Base-by-base conservation (phyloP, 1,140 invertebrate genomes). In the Subanguina moxae region DNA sequence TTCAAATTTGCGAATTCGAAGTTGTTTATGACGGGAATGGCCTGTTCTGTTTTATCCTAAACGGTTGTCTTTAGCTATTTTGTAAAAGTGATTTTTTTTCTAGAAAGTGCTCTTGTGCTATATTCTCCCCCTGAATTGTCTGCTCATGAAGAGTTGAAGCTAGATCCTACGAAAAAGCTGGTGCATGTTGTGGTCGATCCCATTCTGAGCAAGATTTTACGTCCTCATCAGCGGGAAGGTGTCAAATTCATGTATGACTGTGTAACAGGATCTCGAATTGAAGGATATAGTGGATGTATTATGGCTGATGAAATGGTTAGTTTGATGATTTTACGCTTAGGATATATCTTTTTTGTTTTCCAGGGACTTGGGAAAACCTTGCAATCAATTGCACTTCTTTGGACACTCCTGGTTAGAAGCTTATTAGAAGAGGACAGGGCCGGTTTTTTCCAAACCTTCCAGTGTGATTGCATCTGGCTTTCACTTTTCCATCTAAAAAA, bases 201-300 rank as follows among this genome's bases (percentile, higher is more conserved):
- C 8, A 76, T 91, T 0, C 85, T 98, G 17, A 89, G 89, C 32
- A 90, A 91, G 80, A 89, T 98, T 59, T 85, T 98, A 5, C 86
- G 94, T 63, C 96, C 96, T 19, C 96, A 99, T 89, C 96, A 99
- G 85, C 87, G 95, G 67, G 95, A 99, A 87, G 96, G 96, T 30
- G 95, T 99, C 0, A 94, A 94, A 82, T 99, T 99, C 83, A 97
- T 99, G 93, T 99, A 96, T 83, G 93, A 99, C 82, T 98, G 95
- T 87, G 93, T 97, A 0, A 96, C 91, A 38, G 96, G 95, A 17
- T 85, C 87, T 67, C 88, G 91, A 78, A 95, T 97, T 70, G 89
- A 90, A 70, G 86, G 88, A 74, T 90, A 74, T 48, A 46, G 71
- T 48, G 77, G 76, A 0, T 78, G 78, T 52, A 78, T 78, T 45